Percentiles rank a stretch among this genome's conserved stretches.
Conservation (phyloP, 2,797 vertebrate species). For the Salarias fasciatus region DNA sequence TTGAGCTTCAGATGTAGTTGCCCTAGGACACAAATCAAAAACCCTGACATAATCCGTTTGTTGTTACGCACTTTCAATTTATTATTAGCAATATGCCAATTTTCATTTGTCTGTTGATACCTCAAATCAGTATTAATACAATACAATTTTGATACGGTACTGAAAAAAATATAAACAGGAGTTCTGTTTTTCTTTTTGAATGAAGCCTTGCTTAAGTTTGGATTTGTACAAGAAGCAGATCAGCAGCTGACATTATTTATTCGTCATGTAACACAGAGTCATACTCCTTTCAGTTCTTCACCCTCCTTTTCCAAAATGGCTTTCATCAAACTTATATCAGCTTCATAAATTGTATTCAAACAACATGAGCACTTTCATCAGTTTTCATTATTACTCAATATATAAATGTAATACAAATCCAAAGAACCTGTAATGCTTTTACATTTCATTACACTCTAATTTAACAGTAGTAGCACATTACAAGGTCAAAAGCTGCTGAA, state of each 20-base stretch:
- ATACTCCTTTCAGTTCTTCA: not conserved
- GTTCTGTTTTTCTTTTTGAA: not conserved
- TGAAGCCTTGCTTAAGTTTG: not conserved
- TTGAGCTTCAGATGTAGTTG: constrained; percentile 17
- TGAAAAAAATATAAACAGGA: no score
- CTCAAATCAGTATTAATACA: constrained; percentile 20
- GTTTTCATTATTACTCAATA: constrained; percentile 7
- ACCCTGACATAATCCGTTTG: constrained; percentile 7
- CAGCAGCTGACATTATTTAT: not conserved
- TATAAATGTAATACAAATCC: constrained; percentile 15
- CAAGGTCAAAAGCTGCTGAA: constrained; percentile 34
- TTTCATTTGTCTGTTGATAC: constrained; percentile 5
- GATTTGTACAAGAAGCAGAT: constrained; percentile 5
- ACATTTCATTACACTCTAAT: constrained; percentile 32
- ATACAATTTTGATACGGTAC: constrained; percentile 23
- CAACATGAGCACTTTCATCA: not conserved
- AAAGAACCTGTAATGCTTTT: constrained; percentile 33
- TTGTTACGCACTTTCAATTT: constrained; percentile 17
- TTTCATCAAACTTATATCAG: not conserved
- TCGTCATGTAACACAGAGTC: no score
- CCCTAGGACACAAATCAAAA: constrained; percentile 14
- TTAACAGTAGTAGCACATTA: constrained; percentile 35
- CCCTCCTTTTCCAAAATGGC: no score
- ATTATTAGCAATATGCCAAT: constrained; percentile 19
- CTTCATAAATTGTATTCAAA: constrained; percentile 2